phyloP scores from a whole-genome alignment of 2,797 vertebrate species.

The Gobio occitaniae region DNA sequence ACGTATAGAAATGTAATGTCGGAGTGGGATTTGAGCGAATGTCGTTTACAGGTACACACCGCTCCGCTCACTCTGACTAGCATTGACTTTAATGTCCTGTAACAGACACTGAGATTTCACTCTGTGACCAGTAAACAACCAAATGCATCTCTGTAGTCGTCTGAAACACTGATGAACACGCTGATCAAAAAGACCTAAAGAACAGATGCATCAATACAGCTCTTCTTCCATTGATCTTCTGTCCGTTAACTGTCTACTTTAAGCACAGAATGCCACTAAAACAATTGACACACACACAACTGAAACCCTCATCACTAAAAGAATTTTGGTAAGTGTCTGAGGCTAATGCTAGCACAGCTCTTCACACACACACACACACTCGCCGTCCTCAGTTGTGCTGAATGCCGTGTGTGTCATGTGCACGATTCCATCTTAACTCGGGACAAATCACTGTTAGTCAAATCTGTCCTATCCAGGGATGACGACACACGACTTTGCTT shows the following conservation, averaged over 20 bases:
- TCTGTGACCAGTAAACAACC: neutral
- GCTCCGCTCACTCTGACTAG: neutral
- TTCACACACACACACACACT: neutral
- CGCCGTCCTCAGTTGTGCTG: neutral
- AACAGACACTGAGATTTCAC: neutral
- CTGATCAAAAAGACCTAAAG: neutral
- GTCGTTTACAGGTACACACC: too few relatives aligned
- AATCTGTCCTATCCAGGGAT: neutral
- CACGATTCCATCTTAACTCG: neutral
- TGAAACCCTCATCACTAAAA: neutral
- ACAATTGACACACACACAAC: neutral
- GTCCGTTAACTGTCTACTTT: constrained; percentile 64
- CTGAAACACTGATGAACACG: neutral
- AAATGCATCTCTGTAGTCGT: neutral
- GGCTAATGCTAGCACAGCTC: neutral
- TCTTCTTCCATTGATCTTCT: constrained; percentile 72
- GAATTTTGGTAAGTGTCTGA: neutral
- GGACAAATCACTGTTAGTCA: neutral
- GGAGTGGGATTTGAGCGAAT: too few relatives aligned
- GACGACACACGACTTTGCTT: neutral
- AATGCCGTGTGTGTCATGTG: neutral
- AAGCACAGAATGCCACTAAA: neutral
- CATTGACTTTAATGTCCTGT: neutral
- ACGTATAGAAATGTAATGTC: too few relatives aligned
- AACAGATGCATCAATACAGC: constrained; percentile 63